phyloP scores from a whole-genome alignment of 2,888 invertebrate species.

The Rhagonycha lutea region DNA sequence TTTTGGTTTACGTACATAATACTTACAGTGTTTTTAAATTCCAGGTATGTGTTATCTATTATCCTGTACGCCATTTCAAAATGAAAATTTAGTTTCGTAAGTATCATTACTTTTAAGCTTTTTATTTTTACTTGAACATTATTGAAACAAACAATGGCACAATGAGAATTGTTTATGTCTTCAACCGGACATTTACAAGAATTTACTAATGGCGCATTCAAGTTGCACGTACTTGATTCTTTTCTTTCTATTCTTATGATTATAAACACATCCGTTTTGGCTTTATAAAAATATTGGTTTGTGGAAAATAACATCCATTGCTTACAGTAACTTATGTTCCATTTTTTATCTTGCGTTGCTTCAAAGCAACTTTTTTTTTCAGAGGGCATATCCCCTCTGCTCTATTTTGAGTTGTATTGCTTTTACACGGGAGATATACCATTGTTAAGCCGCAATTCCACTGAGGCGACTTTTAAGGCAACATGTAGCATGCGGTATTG shows the following conservation, averaged over 20 bases:
- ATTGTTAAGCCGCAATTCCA: no score
- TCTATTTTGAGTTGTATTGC: no score
- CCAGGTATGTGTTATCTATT: background rate
- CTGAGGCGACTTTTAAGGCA: no score
- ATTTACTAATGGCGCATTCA: background rate
- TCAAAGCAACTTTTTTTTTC: no score
- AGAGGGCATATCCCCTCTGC: no score
- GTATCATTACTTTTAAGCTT: background rate
- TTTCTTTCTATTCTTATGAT: background rate
- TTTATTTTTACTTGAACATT: background rate
- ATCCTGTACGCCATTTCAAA: background rate
- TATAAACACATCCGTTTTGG: background rate
- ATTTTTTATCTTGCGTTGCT: background rate
- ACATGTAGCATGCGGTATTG: no score
- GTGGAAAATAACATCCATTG: background rate
- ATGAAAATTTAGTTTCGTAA: background rate
- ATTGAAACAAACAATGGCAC: background rate
- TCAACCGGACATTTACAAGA: background rate
- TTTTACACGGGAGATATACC: no score
- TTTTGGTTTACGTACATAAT: background rate
- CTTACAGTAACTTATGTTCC: background rate
- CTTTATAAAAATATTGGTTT: background rate
- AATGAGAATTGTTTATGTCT: background rate
- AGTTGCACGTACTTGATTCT: background rate
- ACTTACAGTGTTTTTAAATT: background rate